phyloP scores from a whole-genome alignment of 2,888 invertebrate genomes.

The Vanessa cardui region DNA sequence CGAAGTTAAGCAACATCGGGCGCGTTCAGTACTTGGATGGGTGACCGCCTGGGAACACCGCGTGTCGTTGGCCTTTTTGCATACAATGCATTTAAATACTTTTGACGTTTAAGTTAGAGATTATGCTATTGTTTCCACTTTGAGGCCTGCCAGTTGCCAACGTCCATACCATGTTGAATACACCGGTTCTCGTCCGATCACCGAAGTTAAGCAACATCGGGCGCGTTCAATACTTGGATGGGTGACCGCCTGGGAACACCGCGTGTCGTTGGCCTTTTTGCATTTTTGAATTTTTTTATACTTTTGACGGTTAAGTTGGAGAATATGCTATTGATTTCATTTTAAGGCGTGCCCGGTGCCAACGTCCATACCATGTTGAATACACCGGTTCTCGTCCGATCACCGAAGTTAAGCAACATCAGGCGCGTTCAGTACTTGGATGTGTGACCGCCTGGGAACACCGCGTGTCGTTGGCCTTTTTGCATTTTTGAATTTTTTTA shows the following conservation, averaged over 20 bases:
- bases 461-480: conserved; percentile 54
- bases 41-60: conserved; percentile 63
- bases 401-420: conserved; percentile 59
- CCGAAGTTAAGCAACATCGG: conserved; percentile 59
- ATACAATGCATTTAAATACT: not conserved
- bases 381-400: conserved; percentile 60
- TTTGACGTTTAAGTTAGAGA: no score
- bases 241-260: conserved; percentile 64
- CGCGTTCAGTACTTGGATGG: conserved; percentile 62
- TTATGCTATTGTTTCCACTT: no score
- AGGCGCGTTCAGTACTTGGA: conserved; percentile 61
- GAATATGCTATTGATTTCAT: no score
- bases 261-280: conserved; percentile 52
- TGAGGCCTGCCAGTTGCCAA: conserved; percentile 38
- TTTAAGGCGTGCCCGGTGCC: conserved; percentile 28
- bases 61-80: conserved; percentile 56
- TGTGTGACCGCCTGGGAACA: conserved; percentile 64
- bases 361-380: conserved; percentile 58
- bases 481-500: no score
- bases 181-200: conserved; percentile 61
- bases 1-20: conserved; percentile 59
- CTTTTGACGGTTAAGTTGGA: not conserved
- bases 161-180: conserved; percentile 57
- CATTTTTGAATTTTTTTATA: not conserved
- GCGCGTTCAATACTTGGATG: conserved; percentile 62